Evolutionary conservation across 2,113 vertebrate species (phyloP), one percentile per base, ranked within the genome.

Genomic region (Sakesphorus luctuosus): DNA sequence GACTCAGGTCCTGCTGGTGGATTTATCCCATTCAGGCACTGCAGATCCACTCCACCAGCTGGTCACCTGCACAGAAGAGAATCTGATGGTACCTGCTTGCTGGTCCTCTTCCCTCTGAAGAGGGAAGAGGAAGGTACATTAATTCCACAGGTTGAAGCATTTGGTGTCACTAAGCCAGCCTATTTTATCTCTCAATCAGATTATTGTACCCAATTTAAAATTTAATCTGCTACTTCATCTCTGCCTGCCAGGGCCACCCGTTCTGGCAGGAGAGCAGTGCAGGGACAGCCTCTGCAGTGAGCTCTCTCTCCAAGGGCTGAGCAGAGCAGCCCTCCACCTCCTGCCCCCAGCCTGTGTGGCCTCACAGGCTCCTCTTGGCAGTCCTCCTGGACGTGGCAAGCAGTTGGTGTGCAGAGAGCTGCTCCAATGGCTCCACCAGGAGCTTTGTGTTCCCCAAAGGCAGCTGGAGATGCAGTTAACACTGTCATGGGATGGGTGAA

Each of bases 371-470:
- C 52, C 86, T 50, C 38, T 38, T 2, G 0, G 33, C 29, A 68
- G 19, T 18, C 5, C 26, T 31, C 11, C 13, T 3, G 5, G 21
- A 43, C 28, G 9, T 31, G 1, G 38, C 28, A 61, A 56, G 40
- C n/a, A 74, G 44, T 40, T 56, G 23, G 9, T 85, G 36, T 28
- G 13, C 16, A 62, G 28, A 25, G 18, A 59, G 10, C 10, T 73
- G 55, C 53, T 74, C 40, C 0, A 0, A 13, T 4, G 3, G 20
- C 11, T 23, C 47, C 1, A 6, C 38, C 1, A 6, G 55, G 17
- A 71, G 65, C 15, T 29, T 18, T 2, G 1, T 11, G 13, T 56
- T 3, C 25, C 29, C 53, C 4, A 2, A n/a, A 59, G 36, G 28
- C 72, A 63, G 67, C 31, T 62, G 62, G 62, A 12, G 47, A 1